Evolutionary conservation across 1,140 invertebrate genomes (phyloP).

Genomic region (Drosophila kurseongensis): DNA sequence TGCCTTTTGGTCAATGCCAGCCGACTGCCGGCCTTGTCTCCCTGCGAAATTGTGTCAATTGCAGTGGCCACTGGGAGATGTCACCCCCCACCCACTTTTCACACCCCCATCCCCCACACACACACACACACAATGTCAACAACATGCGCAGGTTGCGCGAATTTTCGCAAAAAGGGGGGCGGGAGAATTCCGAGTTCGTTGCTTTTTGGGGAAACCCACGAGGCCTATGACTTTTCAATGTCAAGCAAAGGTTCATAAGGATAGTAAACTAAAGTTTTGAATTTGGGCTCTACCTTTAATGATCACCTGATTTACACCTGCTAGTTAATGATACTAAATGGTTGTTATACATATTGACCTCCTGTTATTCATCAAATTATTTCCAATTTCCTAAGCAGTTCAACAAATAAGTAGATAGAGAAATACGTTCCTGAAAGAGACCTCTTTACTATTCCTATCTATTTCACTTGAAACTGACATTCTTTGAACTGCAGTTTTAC

Average conservation of each 20-base stretch:
- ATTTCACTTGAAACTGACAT: background rate
- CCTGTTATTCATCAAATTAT: too few species aligned
- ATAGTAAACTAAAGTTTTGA: conserved; percentile 17
- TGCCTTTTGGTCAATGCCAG: conserved; percentile 54
- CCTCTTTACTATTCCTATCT: too few species aligned
- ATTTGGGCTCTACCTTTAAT: background rate
- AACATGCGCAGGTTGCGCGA: conserved; percentile 70
- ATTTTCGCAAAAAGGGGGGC: conserved; percentile 30
- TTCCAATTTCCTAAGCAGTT: too few species aligned
- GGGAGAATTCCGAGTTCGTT: conserved; percentile 1
- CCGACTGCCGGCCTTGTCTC: conserved; percentile 53
- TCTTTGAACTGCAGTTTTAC: background rate
- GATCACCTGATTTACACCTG: too few species aligned
- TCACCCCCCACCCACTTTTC: conserved; percentile 1
- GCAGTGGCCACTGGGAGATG: conserved; percentile 56
- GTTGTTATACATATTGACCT: too few species aligned
- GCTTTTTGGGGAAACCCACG: conserved; percentile 1
- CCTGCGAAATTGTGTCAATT: conserved; percentile 81
- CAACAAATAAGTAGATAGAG: too few species aligned
- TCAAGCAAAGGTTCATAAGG: conserved; percentile 20
- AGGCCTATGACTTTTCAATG: conserved; percentile 43
- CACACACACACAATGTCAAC: conserved; percentile 56
- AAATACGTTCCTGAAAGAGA: too few species aligned
- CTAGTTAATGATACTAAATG: too few species aligned
- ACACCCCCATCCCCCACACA: conserved; percentile 3